Base-by-base conservation (phyloP, 2,888 invertebrate species). In the Amblyteles armatorius region DNA sequence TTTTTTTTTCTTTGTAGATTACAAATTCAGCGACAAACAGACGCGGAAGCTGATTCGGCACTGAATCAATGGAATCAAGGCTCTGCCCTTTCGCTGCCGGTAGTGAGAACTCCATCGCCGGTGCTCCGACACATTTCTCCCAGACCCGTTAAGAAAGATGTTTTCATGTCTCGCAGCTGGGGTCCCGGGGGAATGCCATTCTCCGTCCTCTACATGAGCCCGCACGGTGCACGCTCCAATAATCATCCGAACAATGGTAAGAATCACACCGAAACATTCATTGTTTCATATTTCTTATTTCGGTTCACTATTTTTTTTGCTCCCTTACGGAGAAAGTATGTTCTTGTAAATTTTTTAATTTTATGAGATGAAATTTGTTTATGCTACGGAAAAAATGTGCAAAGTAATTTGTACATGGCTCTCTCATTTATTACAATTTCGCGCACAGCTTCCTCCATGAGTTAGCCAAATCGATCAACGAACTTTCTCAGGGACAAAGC, bases 181-280 rank as follows among this genome's bases (percentile, higher is more conserved):
- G 94, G 94, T n/a, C 94, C 94, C 2, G 94, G 94, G 6, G 95
- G 95, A 22, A 94, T 95, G 93, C 95, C 95, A 0, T 95, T 95
- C 89, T 94, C 94, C 68, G 94, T 95, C 19, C 93, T 95, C 7
- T 95, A 95, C 88, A 93, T 94, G 93, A 94, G 91, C 84, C 92
- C 93, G 6, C 92, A 91, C 69, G 84, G 86, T 3, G 78, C 90
- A 3, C 89, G 92, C 40, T 60, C 87, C 3, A 90, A 87, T 76
- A 88, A 90, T 76, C 86, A 87, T 36, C 36, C 74, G 1, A 79
- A 82, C 63, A 60, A 73, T 67, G 87, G 87, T 87, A 83, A 22
- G 33, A 63, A 57, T 63, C 29, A 44, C 16, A 16, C 13, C 16
- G 44, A 44, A 16, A 16, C 13, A 44, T 40, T 40, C 40, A 11